Evolutionary conservation across 2,888 invertebrate genomes (phyloP).

Genomic region (Torymus aiolomorphi): DNA sequence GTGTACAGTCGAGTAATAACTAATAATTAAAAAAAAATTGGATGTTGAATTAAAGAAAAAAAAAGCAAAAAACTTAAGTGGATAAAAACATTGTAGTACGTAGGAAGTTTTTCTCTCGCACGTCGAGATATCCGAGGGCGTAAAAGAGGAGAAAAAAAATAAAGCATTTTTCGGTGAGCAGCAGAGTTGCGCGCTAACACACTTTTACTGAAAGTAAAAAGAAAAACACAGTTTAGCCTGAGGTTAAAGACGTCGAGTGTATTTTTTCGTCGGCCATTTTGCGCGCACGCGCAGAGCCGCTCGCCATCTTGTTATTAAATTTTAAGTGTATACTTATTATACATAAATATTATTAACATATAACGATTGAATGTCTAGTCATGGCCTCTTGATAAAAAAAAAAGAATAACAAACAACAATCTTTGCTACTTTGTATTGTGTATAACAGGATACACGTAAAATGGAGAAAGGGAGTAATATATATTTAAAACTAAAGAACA

Average conservation of each 20-base stretch:
- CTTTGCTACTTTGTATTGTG: constrained; percentile 69
- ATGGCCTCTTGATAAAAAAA: constrained; percentile 72
- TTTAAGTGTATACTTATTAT: constrained; percentile 66
- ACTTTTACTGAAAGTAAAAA: constrained; percentile 56
- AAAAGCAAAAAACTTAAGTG: neutral
- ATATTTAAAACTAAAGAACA: constrained; percentile 47
- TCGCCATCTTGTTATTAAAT: constrained; percentile 75
- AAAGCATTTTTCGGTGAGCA: neutral
- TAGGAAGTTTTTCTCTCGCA: constrained; percentile 46
- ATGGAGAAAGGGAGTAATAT: constrained; percentile 9
- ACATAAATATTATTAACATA: constrained; percentile 54
- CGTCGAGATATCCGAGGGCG: constrained; percentile 40
- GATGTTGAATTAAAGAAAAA: constrained; percentile 44
- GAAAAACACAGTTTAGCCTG: constrained; percentile 47
- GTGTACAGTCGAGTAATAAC: constrained; percentile 40
- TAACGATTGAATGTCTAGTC: constrained; percentile 75
- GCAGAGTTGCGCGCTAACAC: neutral
- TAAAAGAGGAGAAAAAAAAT: neutral
- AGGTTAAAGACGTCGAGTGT: constrained; percentile 55
- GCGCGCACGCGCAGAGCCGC: constrained; percentile 65
- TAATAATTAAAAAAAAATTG: constrained; percentile 11
- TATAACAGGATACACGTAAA: constrained; percentile 55
- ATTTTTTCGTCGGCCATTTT: constrained; percentile 71
- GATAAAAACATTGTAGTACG: constrained; percentile 36
- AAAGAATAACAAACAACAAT: constrained; percentile 36